phyloP scores from a whole-genome alignment of 2,888 invertebrate genomes.

The Penaeus monodon region DNA sequence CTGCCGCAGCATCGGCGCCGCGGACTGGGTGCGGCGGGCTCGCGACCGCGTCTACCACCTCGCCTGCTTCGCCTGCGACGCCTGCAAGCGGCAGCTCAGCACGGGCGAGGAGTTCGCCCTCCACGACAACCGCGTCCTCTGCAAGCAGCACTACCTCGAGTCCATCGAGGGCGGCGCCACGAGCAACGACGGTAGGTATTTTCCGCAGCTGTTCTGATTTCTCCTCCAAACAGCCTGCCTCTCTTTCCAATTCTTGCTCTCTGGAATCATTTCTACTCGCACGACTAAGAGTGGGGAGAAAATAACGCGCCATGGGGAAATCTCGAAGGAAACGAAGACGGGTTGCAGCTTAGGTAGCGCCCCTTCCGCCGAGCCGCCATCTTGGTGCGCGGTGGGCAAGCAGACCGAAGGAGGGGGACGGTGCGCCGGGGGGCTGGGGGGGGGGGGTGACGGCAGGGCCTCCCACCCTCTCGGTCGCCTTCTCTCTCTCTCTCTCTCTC shows the following conservation, averaged over 20 bases:
- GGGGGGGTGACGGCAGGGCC: too few relatives aligned
- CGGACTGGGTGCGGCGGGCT: constrained; percentile 98
- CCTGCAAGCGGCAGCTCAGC: constrained; percentile 90
- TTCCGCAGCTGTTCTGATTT: background rate
- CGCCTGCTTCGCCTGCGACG: constrained; percentile 98
- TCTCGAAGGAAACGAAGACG: background rate
- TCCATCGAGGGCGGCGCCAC: constrained; percentile 87
- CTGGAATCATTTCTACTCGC: background rate
- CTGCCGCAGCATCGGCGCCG: constrained; percentile 89
- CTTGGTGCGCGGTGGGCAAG: too few relatives aligned
- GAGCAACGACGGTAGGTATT: constrained; percentile 81
- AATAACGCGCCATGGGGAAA: too few relatives aligned
- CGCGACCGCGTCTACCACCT: constrained; percentile 85
- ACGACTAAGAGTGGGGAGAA: background rate
- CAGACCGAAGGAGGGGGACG: too few relatives aligned
- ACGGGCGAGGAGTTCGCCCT: constrained; percentile 98
- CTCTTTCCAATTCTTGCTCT: background rate
- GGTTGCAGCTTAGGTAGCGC: background rate
- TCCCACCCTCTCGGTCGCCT: too few relatives aligned
- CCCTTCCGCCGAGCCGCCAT: too few relatives aligned
- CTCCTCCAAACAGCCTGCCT: background rate
- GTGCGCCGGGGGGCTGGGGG: too few relatives aligned
- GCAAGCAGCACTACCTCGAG: constrained; percentile 97
- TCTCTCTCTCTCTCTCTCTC: too few relatives aligned
- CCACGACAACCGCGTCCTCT: constrained; percentile 92